Conservation (phyloP, 1,140 invertebrate species). For the Helicoverpa armigera region DNA sequence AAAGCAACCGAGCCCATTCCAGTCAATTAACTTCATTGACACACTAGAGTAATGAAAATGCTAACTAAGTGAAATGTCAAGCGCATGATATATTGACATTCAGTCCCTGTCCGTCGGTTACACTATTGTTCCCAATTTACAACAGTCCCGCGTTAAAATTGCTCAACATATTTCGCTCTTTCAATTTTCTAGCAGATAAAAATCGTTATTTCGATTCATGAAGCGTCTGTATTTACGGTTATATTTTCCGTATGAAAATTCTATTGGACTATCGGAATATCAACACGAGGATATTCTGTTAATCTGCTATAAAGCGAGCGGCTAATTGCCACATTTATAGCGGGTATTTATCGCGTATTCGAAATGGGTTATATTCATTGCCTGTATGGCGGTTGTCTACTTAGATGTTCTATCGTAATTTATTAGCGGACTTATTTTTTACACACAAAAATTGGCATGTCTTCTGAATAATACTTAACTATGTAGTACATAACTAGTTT, state of each 20-base stretch:
- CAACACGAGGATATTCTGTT: constrained; percentile 26
- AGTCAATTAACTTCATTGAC: constrained; percentile 40
- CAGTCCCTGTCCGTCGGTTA: constrained; percentile 43
- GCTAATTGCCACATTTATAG: constrained; percentile 18
- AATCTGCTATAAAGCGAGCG: constrained; percentile 19
- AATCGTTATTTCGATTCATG: constrained; percentile 33
- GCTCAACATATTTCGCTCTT: constrained; percentile 48
- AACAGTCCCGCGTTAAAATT: constrained; percentile 57
- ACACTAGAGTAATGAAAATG: constrained; percentile 61
- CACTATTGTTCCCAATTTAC: constrained; percentile 64
- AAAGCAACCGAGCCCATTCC: constrained; percentile 11
- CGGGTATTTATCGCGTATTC: constrained; percentile 15
- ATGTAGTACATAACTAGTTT: too few relatives aligned
- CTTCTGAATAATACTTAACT: too few relatives aligned
- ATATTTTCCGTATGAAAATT: constrained; percentile 27
- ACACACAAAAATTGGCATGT: too few relatives aligned
- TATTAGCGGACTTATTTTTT: neutral
- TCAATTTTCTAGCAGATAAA: constrained; percentile 52
- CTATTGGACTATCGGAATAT: constrained; percentile 16
- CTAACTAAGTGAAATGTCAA: constrained; percentile 61
- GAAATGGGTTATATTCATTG: constrained; percentile 17
- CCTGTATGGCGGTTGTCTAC: neutral
- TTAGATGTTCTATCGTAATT: neutral
- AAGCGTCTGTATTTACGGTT: constrained; percentile 21
- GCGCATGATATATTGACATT: constrained; percentile 65